These are phyloP conservation scores for Paradisaea rubra DNA, from an alignment of 2,113 vertebrate genomes.

Conservation along the genomic window DNA sequence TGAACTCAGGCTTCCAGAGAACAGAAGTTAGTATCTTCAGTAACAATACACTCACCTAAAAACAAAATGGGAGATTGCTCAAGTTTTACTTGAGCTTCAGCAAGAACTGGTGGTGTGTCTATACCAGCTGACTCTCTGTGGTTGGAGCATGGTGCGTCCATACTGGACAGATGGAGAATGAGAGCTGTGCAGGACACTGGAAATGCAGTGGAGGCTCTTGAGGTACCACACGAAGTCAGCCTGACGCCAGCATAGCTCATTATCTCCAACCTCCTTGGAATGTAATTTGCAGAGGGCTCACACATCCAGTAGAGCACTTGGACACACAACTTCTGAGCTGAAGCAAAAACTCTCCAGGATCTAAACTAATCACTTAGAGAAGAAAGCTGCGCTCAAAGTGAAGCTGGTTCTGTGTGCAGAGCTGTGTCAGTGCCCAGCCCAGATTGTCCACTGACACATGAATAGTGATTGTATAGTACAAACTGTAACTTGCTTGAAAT, in stretches of 20 bases:
- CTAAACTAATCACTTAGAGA: not conserved
- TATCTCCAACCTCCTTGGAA: not conserved
- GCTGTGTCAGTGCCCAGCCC: not conserved
- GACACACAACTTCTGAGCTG: not conserved
- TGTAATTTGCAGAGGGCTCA: not conserved
- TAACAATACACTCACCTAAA: not conserved
- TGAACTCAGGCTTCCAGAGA: not conserved
- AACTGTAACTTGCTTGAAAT: not conserved
- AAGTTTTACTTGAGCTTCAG: not conserved
- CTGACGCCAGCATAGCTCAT: accelerated
- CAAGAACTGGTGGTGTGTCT: not conserved
- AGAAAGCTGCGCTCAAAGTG: accelerated
- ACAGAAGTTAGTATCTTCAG: not conserved
- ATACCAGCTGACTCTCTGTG: not conserved
- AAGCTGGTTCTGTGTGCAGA: not conserved
- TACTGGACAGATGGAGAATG: not conserved
- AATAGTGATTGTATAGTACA: not conserved
- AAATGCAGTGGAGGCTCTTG: not conserved
- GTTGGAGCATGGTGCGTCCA: not conserved
- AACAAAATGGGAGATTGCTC: not conserved
- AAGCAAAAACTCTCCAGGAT: not conserved
- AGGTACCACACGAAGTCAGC: not conserved
- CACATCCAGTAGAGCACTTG: not conserved
- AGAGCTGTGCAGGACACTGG: not conserved
- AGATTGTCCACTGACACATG: not conserved